Percentiles rank a stretch among this genome's conserved stretches.
Evolutionary conservation across 1,140 invertebrate genomes (phyloP).

Genomic region (Sitophilus oryzae): DNA sequence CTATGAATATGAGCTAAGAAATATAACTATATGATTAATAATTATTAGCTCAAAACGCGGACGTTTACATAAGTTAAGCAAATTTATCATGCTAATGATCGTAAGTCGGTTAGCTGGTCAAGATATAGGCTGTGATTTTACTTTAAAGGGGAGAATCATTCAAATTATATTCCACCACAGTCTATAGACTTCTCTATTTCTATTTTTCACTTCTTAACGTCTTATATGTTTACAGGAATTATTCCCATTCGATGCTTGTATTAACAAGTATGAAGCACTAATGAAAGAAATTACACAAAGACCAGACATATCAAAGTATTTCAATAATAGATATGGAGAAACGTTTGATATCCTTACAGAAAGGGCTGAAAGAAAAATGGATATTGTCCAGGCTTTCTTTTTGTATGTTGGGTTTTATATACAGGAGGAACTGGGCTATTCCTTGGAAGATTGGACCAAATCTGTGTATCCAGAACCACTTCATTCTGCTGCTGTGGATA

Average conservation of each 20-base stretch:
- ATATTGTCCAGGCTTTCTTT: neutral
- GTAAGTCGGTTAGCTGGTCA: too few species aligned
- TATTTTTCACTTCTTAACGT: neutral
- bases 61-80: too few species aligned
- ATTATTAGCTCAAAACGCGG: too few species aligned
- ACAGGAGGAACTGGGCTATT: constrained; percentile 27
- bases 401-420: neutral
- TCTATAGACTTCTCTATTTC: neutral
- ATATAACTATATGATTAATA: too few species aligned
- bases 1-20: too few species aligned
- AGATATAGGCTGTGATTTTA: too few species aligned
- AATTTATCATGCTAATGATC: too few species aligned
- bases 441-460: constrained; percentile 35
- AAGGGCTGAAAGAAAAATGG: neutral
- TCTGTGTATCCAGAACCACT: constrained; percentile 32
- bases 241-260: neutral
- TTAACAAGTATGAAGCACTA: neutral
- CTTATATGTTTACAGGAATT: constrained; percentile 5
- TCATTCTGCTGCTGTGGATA: constrained; percentile 8
- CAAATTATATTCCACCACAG: too few species aligned
- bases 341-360: constrained; percentile 1
- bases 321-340: constrained; percentile 8
- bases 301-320: neutral
- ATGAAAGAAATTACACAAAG: neutral
- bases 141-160: too few species aligned